Evolutionary conservation across 1,140 invertebrate species (phyloP), one percentile per base, ranked within the genome.

Genomic region (Lordiphosa collinella): DNA sequence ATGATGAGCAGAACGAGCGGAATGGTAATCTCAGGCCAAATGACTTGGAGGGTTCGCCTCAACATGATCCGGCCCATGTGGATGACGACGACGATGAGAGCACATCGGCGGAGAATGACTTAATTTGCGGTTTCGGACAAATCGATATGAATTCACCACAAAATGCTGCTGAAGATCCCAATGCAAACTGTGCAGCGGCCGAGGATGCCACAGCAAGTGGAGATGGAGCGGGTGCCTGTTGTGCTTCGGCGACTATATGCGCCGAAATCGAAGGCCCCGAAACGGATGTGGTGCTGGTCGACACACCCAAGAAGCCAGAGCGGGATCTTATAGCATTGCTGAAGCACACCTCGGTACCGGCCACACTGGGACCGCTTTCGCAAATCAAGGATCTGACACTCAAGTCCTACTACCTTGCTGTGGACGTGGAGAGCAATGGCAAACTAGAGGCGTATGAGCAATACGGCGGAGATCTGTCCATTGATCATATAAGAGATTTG

Each of bases 201-300:
- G 72, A 55, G 2, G 56, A 63, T 9, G 69, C 53, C n/a, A 61
- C 48, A 36, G 67, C 55, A 91, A 92, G 94, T 91, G 92, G 94
- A 22, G 64, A 71, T 32, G 92, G 90, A 7, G 92, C 91, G 89
- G 44, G 88, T 79, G 79, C 50, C 1, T 65, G 91, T 32, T 65
- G 91, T 32, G 91, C 92, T 0, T 35, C 66, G 5, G 91, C 92
- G 2, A 88, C 90, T 12, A 92, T 93, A 14, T 92, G 91, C 6
- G 94, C 93, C 0, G 93, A 94, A 89, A 93, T 94, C 18, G 93
- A 93, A 82, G 92, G 91, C 8, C 91, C 93, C 44, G 93, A 94
- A 79, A 92, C 91, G 25, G 93, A 94, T 87, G 90, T 93, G 1
- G 91, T 93, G 6, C 91, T 90, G 18, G 92, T 94, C 13, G 93